phyloP scores from a whole-genome alignment of 1,140 invertebrate genomes.

The Leptonema lineaticorne region DNA sequence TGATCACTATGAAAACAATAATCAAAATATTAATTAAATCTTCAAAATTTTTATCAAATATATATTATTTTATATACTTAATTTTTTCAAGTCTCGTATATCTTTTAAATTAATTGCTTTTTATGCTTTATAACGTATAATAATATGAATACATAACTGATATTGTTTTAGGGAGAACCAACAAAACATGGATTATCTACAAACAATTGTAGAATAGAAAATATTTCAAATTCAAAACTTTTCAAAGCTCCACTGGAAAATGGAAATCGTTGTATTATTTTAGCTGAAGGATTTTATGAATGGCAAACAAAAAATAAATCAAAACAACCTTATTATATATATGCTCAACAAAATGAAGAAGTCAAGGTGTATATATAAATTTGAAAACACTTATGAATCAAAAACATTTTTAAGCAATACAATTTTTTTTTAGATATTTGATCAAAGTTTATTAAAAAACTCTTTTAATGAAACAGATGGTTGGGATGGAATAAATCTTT shows the following conservation, averaged over 20 bases:
- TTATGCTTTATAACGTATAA: background rate
- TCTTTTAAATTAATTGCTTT: too few species aligned
- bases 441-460: constrained; percentile 57
- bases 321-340: constrained; percentile 81
- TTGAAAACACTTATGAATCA: background rate
- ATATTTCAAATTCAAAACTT: constrained; percentile 65
- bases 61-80: background rate
- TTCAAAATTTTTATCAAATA: too few species aligned
- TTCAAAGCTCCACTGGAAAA: constrained; percentile 65
- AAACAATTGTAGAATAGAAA: constrained; percentile 81
- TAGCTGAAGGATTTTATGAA: constrained; percentile 85
- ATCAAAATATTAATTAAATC: too few species aligned
- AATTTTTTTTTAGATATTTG: constrained; percentile 56
- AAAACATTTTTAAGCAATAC: background rate
- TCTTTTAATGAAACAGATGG: constrained; percentile 56
- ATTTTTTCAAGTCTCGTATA: too few species aligned
- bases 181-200: constrained; percentile 69
- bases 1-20: too few species aligned
- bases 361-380: constrained; percentile 44
- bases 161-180: constrained; percentile 61
- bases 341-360: constrained; percentile 59
- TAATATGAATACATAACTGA: constrained; percentile 24
- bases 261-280: constrained; percentile 73
- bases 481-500: constrained; percentile 64
- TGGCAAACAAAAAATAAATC: constrained; percentile 73